Evolutionary conservation across 2,797 vertebrate genomes (phyloP).

Genomic region (Anas georgica): DNA sequence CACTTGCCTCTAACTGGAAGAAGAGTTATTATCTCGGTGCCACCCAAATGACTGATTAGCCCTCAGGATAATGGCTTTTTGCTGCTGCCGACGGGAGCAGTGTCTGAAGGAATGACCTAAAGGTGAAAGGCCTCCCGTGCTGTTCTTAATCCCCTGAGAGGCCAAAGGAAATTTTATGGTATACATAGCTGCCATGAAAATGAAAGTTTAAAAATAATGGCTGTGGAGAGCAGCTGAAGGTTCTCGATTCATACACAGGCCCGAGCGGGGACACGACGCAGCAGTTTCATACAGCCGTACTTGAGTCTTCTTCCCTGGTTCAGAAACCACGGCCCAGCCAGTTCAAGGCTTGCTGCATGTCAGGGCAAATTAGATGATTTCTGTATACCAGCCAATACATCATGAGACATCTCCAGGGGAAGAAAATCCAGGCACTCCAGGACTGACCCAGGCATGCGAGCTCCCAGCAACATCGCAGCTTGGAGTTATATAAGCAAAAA

Average conservation of each 20-base stretch:
- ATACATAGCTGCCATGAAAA: background rate
- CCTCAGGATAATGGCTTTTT: background rate
- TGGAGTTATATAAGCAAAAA: conserved; percentile 5
- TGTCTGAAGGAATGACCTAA: background rate
- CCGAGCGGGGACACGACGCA: background rate
- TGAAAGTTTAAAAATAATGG: background rate
- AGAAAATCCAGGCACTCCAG: background rate
- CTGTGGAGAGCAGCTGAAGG: background rate
- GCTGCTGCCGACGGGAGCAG: background rate
- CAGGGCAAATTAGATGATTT: background rate
- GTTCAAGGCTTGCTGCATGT: background rate
- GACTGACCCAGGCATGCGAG: background rate
- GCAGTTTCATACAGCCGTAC: background rate
- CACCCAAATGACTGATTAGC: background rate
- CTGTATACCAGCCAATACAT: background rate
- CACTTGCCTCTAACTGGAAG: background rate
- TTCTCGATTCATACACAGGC: background rate
- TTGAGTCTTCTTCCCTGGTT: background rate
- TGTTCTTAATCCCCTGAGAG: background rate
- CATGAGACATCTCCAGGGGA: background rate
- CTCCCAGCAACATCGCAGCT: background rate
- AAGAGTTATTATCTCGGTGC: background rate
- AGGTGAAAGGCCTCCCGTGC: background rate
- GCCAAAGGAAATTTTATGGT: background rate
- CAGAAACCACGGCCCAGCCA: background rate